A percentile compares a stretch with the other conserved stretches of the same genome.
Conservation (phyloP, 2,888 invertebrate species). For the Nymphalis urticae region DNA sequence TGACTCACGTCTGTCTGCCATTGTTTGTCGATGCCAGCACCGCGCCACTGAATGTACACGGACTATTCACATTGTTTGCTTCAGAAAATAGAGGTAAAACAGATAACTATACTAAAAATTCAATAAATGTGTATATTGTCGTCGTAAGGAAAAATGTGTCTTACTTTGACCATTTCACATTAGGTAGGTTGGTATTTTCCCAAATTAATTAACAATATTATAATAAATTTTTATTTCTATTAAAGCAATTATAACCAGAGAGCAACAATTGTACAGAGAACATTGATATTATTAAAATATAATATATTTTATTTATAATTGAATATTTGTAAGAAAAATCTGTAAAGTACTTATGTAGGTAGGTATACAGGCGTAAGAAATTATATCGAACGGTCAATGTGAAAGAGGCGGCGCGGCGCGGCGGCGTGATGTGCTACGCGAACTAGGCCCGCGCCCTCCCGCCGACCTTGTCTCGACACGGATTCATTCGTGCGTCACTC, state of each 20-base stretch:
- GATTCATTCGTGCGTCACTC: constrained; percentile 77
- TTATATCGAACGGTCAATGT: constrained; percentile 26
- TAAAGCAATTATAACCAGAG: no score
- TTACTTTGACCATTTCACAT: no score
- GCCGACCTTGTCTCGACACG: constrained; percentile 78
- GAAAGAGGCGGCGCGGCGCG: constrained; percentile 13
- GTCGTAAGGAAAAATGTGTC: no score
- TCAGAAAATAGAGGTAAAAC: not conserved
- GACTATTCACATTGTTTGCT: constrained; percentile 36
- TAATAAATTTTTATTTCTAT: no score
- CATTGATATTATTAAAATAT: no score
- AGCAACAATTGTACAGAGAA: no score
- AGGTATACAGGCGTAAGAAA: not conserved
- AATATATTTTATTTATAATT: no score
- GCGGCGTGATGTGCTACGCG: constrained; percentile 40
- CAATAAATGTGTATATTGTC: no score
- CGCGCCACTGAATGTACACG: constrained; percentile 39
- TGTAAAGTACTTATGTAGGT: not conserved
- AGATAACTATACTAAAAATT: no score
- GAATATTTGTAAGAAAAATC: not conserved
- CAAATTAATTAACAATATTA: no score
- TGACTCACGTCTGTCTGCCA: constrained; percentile 71
- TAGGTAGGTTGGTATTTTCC: no score
- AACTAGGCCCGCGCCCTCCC: constrained; percentile 73
- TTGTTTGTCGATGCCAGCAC: constrained; percentile 56